Evolutionary conservation across 1,140 invertebrate species (phyloP), one percentile per base, ranked within the genome.

Genomic region (Procambarus clarkii): DNA sequence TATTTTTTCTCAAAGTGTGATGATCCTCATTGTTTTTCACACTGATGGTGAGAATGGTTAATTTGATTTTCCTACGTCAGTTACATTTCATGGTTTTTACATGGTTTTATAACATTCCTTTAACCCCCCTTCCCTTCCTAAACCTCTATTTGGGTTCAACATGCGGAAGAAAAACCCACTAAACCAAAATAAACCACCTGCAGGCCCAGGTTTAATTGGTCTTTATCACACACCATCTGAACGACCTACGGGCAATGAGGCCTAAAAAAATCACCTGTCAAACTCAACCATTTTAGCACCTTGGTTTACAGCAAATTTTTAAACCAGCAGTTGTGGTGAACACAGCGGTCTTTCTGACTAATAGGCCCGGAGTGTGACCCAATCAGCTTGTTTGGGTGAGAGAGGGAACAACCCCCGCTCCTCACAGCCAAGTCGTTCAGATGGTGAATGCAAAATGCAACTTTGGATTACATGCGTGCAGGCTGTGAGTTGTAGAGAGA

Each of bases 61-160:
- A 18, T n/a, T 64, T 64, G 9, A 18, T 64, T 64, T 15, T 74
- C 34, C 21, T 74, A 9, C 60, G n/a, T 83, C 44, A 69, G 69
- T 69, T 69, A 83, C 58, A 83, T 83, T 83, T 82, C 15, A 82
- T 83, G 81, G 81, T 77, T 34, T 87, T 77, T 21, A 87, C 58
- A 87, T 60, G 54, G 69, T 87, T 87, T 87, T 79, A 87, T 87
- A 87, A 87, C 74, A 76, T 76, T 87, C 76, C 85, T 60, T 54
- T 44, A 7, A 60, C 21, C 54, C 48, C 48, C 50, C 34, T 24
- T 45, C 85, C 46, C n/a, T 79, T 64, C 54, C 85, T 60, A 50
- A 8, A n/a, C 48, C 69, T 2, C 3, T 48, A 48, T 50, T 69
- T 54, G 58, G 71, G 71, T 44, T 77, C 69, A n/a, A n/a, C n/a